Conservation (phyloP, 2,113 vertebrate species). For the Cisticola juncidis region DNA sequence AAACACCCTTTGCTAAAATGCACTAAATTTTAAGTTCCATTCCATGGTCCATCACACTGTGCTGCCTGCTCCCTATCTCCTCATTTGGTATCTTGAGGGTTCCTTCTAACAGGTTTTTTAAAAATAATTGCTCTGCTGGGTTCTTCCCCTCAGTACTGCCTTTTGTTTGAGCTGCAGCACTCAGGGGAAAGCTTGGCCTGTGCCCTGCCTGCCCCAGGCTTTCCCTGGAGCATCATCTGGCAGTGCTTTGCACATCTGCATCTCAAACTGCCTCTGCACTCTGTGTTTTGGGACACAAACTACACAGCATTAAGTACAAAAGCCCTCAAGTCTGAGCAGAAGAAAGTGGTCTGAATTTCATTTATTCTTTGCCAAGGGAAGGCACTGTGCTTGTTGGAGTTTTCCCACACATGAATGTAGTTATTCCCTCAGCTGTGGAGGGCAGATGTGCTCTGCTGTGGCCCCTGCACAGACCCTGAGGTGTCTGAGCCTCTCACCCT, state of each 20-base stretch:
- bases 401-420: background rate
- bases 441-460: background rate
- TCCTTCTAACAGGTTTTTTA: background rate
- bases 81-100: background rate
- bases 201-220: background rate
- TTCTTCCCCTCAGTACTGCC: background rate
- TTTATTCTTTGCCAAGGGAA: background rate
- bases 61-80: background rate
- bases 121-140: background rate
- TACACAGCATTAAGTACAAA: background rate
- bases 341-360: background rate
- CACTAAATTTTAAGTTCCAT: background rate
- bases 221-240: background rate
- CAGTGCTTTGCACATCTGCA: background rate
- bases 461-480: background rate
- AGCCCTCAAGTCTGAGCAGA: background rate
- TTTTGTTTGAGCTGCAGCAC: background rate
- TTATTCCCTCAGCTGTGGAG: background rate
- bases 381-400: background rate
- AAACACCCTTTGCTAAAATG: background rate
- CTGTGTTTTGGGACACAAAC: background rate
- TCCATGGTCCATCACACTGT: background rate
- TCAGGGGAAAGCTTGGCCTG: rapidly evolving
- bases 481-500: background rate
- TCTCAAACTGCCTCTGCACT: background rate